Base-by-base conservation (phyloP, 2,113 vertebrate species). In the Miniopterus natalensis region DNA sequence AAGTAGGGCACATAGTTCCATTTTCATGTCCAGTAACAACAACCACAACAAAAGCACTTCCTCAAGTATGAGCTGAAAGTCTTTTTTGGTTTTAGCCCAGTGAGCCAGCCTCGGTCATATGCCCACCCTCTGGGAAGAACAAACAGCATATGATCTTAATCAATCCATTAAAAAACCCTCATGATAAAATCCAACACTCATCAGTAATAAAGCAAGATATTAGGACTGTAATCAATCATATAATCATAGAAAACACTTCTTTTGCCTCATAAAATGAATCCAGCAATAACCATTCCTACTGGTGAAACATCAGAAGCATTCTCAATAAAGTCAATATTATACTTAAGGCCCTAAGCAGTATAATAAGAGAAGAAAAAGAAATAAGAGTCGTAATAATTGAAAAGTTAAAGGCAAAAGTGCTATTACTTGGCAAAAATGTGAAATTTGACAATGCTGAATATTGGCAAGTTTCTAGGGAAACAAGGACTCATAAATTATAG, bases 381-480 rank as follows among this genome's bases (percentile, higher is more conserved):
- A 57, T 36, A 70, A 29, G 6, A 40, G 40, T 7, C 21, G 70
- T 45, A 45, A 49, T 73, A 94, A 78, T 25, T 79, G 8, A 84
- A 84, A 96, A 92, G 20, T 77, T 93, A 95, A 92, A 92, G 15
- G 6, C 8, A 80, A 91, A 61, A 63, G 3, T 59, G 17, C 71
- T 42, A 29, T 71, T 40, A 86, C 78, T 83, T 49, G 31, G 25
- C 53, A 88, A 83, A 92, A 83, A 83, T 51, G 8, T 66, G 18
- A 74, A 85, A 6, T 85, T 31, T 78, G 36, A 78, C n/a, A 90
- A 40, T 8, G 12, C 31, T 75, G 90, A 87, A 93, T 61, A 86
- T 36, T 87, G 36, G 29, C 23, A 81, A 71, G 17, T 84, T 88
- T 92, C 47, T 79, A 70, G 49, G 55, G 11, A 65, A 92, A 92